Evolutionary conservation across 1,140 invertebrate genomes (phyloP).

Genomic region (Trachymyrmex septentrionalis): DNA sequence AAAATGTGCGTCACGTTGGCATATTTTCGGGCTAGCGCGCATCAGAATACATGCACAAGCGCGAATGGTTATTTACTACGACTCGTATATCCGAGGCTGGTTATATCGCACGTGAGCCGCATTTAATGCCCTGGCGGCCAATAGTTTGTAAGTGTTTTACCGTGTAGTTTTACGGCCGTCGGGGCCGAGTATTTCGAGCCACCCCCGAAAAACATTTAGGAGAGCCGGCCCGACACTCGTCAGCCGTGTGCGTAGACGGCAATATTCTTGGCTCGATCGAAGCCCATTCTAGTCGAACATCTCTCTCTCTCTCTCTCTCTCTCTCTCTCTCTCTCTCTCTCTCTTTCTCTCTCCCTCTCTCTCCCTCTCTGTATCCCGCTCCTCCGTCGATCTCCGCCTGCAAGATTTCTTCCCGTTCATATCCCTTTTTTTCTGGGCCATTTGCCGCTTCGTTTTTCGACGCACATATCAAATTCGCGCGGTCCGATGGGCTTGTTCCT

Average conservation of each 20-base stretch:
- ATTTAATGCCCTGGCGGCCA: constrained; percentile 71
- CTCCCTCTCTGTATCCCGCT: constrained; percentile 32
- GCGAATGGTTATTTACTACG: constrained; percentile 71
- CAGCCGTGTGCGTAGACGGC: constrained; percentile 63
- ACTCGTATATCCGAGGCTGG: constrained; percentile 54
- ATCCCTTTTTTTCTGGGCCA: constrained; percentile 48
- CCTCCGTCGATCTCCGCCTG: constrained; percentile 3
- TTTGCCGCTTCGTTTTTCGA: constrained; percentile 54
- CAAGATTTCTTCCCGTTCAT: constrained; percentile 36
- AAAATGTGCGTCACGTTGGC: constrained; percentile 50
- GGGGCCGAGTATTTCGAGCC: constrained; percentile 66
- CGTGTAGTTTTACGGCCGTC: constrained; percentile 73
- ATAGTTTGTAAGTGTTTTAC: constrained; percentile 77
- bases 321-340: constrained; percentile 69
- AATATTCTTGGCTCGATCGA: constrained; percentile 81
- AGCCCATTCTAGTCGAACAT: constrained; percentile 66
- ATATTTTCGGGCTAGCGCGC: constrained; percentile 58
- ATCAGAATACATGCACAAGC: constrained; percentile 49
- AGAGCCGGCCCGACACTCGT: constrained; percentile 42
- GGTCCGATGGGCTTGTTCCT: constrained; percentile 26
- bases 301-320: constrained; percentile 68
- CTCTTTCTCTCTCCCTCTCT: constrained; percentile 72
- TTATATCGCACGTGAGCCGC: constrained; percentile 73
- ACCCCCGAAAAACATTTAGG: constrained; percentile 67
- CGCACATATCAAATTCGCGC: constrained; percentile 72